A percentile compares a stretch with the other conserved stretches of the same genome.
Conservation (phyloP, 1,140 invertebrate genomes). For the Dryas iulia region DNA sequence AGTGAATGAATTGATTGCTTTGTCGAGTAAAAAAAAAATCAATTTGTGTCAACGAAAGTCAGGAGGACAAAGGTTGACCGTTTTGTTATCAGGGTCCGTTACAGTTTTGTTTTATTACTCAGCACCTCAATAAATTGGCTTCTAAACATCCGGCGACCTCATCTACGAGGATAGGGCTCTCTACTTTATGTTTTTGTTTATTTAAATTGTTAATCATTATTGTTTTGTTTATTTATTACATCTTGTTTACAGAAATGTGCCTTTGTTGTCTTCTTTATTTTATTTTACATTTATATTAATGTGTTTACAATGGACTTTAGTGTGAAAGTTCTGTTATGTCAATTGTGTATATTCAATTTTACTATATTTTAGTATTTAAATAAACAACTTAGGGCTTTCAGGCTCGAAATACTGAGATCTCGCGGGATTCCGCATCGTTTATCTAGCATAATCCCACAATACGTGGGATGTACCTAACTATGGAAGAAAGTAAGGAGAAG, state of each 20-base stretch:
- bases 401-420: too few relatives aligned
- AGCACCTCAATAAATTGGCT: slow-evolving; percentile 37
- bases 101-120: slow-evolving; percentile 41
- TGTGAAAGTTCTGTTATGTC: too few relatives aligned
- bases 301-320: too few relatives aligned
- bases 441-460: too few relatives aligned
- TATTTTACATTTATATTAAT: too few relatives aligned
- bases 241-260: not conserved
- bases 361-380: too few relatives aligned
- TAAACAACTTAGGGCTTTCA: too few relatives aligned
- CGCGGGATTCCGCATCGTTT: too few relatives aligned
- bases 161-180: not conserved
- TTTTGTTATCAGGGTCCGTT: slow-evolving; percentile 50
- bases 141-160: slow-evolving; percentile 31
- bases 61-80: slow-evolving; percentile 51
- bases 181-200: not conserved
- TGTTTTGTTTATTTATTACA: not conserved
- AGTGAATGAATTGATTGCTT: slow-evolving; percentile 54
- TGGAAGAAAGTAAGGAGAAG: too few relatives aligned
- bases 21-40: slow-evolving; percentile 62
- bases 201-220: not conserved
- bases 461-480: too few relatives aligned
- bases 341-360: too few relatives aligned
- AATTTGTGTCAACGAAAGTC: slow-evolving; percentile 69
- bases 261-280: too few relatives aligned